phyloP scores from a whole-genome alignment of 2,113 vertebrate species.

The Sceloporus tristichus region DNA sequence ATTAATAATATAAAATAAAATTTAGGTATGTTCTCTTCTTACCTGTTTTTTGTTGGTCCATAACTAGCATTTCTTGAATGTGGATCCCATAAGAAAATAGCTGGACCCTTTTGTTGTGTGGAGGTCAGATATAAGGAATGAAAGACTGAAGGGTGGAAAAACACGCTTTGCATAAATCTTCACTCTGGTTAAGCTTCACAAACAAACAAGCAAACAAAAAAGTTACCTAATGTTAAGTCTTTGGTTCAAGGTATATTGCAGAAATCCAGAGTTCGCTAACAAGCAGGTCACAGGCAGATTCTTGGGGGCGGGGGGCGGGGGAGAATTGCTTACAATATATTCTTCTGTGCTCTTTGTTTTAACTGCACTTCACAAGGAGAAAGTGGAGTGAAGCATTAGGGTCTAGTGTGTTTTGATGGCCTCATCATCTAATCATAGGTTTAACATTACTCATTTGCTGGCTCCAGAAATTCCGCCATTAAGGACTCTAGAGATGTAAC shows the following conservation, averaged over 20 bases:
- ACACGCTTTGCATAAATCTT: conserved; percentile 72
- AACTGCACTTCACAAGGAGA: conserved; percentile 81
- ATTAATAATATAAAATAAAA: conserved; percentile 25
- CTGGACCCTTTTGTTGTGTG: conserved; percentile 81
- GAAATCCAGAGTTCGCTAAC: conserved; percentile 65
- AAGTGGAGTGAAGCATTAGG: conserved; percentile 82
- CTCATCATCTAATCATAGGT: conserved; percentile 89
- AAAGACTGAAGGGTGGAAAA: conserved; percentile 44
- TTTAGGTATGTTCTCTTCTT: conserved; percentile 82
- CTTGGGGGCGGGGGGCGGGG: conserved; percentile 33
- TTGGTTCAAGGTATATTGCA: conserved; percentile 71
- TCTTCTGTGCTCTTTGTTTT: conserved; percentile 76
- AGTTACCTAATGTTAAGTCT: conserved; percentile 75
- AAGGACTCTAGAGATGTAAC: conserved; percentile 94
- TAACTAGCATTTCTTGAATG: conserved; percentile 77
- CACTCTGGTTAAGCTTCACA: conserved; percentile 76
- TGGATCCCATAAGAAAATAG: conserved; percentile 84
- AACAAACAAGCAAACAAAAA: conserved; percentile 69
- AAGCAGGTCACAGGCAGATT: conserved; percentile 72
- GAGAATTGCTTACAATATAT: conserved; percentile 67
- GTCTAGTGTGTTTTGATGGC: conserved; percentile 83
- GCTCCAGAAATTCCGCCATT: conserved; percentile 95
- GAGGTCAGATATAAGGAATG: conserved; percentile 65
- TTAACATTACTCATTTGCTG: conserved; percentile 93
- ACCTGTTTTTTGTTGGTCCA: conserved; percentile 85